Base-by-base conservation (phyloP, 2,888 invertebrate genomes). In the Hyposoter didymator region DNA sequence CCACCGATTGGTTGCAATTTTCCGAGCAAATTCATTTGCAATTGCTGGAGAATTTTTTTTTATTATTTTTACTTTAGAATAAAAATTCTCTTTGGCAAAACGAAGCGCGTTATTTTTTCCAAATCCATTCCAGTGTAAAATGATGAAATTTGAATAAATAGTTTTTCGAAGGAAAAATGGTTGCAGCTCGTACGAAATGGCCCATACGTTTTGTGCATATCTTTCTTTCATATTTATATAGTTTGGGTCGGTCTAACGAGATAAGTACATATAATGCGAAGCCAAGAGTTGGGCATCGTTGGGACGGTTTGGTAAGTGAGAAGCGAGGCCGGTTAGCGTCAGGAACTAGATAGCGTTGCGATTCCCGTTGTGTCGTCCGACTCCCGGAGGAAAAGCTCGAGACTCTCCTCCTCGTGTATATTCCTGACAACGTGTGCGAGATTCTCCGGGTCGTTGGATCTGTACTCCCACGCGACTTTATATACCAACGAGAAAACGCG, bases 371-470 rank as follows among this genome's bases (percentile, higher is more conserved):
- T 73, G 49, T 74, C n/a, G 73, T 73, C n/a, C n/a, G 62, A 73
- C 67, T 83, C 85, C 85, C 85, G 80, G 52, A 80, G 83, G 83
- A 83, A 75, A 73, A 78, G 59, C 64, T 67, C 35, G n/a, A n/a
- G 67, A 32, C 39, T 75, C 69, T 73, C 66, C 49, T 43, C 39
- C 70, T 70, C 62, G 49, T 64, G 62, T 72, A 66, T 80, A 66
- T 80, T 28, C 72, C 52, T 12, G 52, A 66, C 72, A 55, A 67
- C 22, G 80, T 73, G 73, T 45, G 66, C 67, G 19, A 81, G 89
- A 88, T 90, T 90, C 90, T 92, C 90, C 90, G 90, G 90, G 89
- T 91, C 91, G 89, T 89, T 91, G 90, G 89, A 90, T 90, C 87
- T 89, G 84, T 87, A 90, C 89, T 87, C 91, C 91, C 88, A 92